Conservation (phyloP, 1,140 invertebrate genomes). For the Bombus consobrinus region DNA sequence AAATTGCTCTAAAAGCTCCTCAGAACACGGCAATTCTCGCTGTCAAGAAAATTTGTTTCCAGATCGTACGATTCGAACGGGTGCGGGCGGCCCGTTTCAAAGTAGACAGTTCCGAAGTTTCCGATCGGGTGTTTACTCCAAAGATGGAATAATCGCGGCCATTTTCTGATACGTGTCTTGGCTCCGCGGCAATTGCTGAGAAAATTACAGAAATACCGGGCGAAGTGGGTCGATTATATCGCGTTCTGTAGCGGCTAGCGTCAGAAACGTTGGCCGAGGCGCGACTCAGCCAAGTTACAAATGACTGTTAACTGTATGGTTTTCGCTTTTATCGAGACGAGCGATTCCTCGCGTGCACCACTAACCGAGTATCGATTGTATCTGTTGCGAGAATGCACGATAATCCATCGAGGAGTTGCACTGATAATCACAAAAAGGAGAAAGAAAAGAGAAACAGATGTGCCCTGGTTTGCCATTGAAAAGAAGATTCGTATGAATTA, state of each 20-base stretch:
- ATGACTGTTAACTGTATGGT: slow-evolving; percentile 37
- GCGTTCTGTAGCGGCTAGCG: slow-evolving; percentile 4
- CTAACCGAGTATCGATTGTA: background rate
- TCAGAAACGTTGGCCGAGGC: slow-evolving; percentile 31
- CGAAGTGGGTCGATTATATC: slow-evolving; percentile 67
- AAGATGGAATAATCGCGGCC: slow-evolving; percentile 23
- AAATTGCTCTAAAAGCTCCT: background rate
- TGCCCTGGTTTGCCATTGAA: background rate
- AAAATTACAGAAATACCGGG: slow-evolving; percentile 62
- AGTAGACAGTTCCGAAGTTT: background rate
- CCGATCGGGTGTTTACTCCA: slow-evolving; percentile 20
- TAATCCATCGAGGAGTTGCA: background rate
- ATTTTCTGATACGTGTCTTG: slow-evolving; percentile 46
- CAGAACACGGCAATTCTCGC: background rate
- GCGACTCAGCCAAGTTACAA: background rate
- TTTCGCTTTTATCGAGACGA: slow-evolving; percentile 13
- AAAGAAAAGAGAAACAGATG: too few relatives aligned
- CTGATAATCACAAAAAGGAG: background rate
- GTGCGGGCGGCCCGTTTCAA: background rate
- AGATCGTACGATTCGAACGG: background rate
- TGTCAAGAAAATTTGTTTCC: slow-evolving; percentile 26
- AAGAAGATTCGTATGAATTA: background rate
- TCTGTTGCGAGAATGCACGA: background rate
- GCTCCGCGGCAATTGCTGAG: slow-evolving; percentile 47
- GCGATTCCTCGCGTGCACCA: background rate